A percentile compares a stretch with the other conserved stretches of the same genome.
These are phyloP conservation scores for Petrosia ficiformis DNA, from an alignment of 37 sponge, comb jelly and placozoan species.

Conservation along the genomic window DNA sequence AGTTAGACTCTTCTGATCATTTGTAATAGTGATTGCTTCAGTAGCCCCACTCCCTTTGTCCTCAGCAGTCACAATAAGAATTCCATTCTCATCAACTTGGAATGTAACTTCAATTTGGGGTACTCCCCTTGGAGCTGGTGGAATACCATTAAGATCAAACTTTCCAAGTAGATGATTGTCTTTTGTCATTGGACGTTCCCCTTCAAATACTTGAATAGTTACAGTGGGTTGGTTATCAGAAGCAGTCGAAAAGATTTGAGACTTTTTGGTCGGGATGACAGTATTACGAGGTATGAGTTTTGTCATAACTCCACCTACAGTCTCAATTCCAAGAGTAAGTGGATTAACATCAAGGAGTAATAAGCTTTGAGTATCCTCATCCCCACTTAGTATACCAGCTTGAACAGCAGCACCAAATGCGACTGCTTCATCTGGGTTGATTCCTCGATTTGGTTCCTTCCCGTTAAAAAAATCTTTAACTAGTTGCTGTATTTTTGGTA, in stretches of 20 bases:
- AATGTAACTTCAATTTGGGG: slow-evolving; percentile 99
- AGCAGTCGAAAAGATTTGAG: slow-evolving; percentile 98
- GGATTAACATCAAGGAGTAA: slow-evolving; percentile 97
- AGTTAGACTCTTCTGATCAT: slow-evolving; percentile 93
- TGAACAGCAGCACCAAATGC: slow-evolving; percentile 98
- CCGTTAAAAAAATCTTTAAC: slow-evolving; percentile 97
- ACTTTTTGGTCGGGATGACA: slow-evolving; percentile 99
- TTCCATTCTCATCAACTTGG: slow-evolving; percentile 98
- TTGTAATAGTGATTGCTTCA: slow-evolving; percentile 95
- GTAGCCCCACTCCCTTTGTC: slow-evolving; percentile 97
- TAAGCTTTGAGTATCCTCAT: slow-evolving; percentile 64
- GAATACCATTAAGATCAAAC: slow-evolving; percentile 95
- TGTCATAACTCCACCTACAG: slow-evolving; percentile 99
- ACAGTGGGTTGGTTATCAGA: slow-evolving; percentile 98
- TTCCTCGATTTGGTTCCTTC: slow-evolving; percentile 91
- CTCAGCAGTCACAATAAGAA: slow-evolving; percentile 92
- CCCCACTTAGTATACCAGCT: slow-evolving; percentile 97
- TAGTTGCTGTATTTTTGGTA: slow-evolving; percentile 97
- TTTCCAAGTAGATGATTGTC: slow-evolving; percentile 97
- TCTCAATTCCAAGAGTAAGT: slow-evolving; percentile 98
- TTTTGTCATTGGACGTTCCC: slow-evolving; percentile 97
- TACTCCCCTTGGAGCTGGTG: slow-evolving; percentile 97
- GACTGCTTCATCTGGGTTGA: slow-evolving; percentile 99
- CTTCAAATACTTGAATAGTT: slow-evolving; percentile 98
- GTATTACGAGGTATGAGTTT: slow-evolving; percentile 94